These are phyloP conservation scores for Galaxias olidus DNA, from an alignment of 2,797 vertebrate species.

Conservation along the genomic window DNA sequence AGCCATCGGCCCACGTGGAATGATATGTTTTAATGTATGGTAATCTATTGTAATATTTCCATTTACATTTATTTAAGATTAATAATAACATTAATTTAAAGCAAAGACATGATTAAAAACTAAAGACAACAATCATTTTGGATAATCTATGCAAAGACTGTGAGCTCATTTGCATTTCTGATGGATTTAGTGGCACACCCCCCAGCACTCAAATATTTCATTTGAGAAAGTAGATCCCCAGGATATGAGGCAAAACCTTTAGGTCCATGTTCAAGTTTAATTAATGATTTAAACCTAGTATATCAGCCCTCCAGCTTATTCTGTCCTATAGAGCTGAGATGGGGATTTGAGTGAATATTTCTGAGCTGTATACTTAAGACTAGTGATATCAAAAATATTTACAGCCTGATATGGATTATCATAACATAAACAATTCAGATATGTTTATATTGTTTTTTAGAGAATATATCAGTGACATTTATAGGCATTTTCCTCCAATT, in stretches of 20 bases:
- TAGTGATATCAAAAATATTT: not conserved
- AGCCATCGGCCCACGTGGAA: slow-evolving; percentile 35
- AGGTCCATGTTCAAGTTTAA: slow-evolving; percentile 93
- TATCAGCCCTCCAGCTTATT: slow-evolving; percentile 84
- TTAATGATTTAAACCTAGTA: slow-evolving; percentile 92
- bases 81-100: slow-evolving; percentile 89
- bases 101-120: slow-evolving; percentile 75
- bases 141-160: slow-evolving; percentile 84
- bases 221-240: slow-evolving; percentile 83
- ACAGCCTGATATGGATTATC: not conserved
- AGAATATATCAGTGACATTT: no score
- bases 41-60: slow-evolving; percentile 92
- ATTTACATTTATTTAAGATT: slow-evolving; percentile 85
- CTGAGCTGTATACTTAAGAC: no score
- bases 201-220: slow-evolving; percentile 87
- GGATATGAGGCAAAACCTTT: slow-evolving; percentile 83
- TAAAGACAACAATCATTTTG: slow-evolving; percentile 73
- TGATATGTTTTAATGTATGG: slow-evolving; percentile 74
- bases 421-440: no score
- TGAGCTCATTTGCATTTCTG: slow-evolving; percentile 82
- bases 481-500: no score
- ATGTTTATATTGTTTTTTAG: no score
- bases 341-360: slow-evolving; percentile 1
- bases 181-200: slow-evolving; percentile 88
- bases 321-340: slow-evolving; percentile 11